These are phyloP conservation scores for Carapus acus DNA, from an alignment of 2,797 vertebrate species.

Conservation along the genomic window DNA sequence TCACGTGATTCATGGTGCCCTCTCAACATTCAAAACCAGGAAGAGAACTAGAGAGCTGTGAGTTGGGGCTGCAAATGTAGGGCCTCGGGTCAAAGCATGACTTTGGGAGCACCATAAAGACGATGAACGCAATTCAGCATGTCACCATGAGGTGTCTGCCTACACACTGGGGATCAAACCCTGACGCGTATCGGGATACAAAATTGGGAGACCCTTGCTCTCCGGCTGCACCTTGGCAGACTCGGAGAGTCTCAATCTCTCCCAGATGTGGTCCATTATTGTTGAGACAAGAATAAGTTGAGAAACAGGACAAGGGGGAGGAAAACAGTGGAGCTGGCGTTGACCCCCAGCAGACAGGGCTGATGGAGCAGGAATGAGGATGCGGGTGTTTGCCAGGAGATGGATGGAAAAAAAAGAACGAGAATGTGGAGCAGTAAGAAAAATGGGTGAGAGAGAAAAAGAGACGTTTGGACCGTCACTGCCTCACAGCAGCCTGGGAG, in stretches of 20 bases:
- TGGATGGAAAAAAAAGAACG: slow-evolving; percentile 19
- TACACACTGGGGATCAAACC: slow-evolving; percentile 5
- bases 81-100: slow-evolving; percentile 11
- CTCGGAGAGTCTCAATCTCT: slow-evolving; percentile 57
- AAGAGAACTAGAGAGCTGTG: slow-evolving; percentile 3
- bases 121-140: slow-evolving; percentile 1
- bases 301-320: slow-evolving; percentile 44
- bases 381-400: slow-evolving; percentile 50
- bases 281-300: slow-evolving; percentile 50
- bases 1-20: slow-evolving; percentile 23
- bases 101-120: slow-evolving; percentile 26
- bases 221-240: slow-evolving; percentile 26
- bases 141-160: slow-evolving; percentile 20
- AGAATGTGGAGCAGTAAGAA: slow-evolving; percentile 1
- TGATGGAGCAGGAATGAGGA: slow-evolving; percentile 69
- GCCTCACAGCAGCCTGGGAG: slow-evolving; percentile 29
- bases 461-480: slow-evolving; percentile 26
- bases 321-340: slow-evolving; percentile 14
- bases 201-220: slow-evolving; percentile 16
- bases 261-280: slow-evolving; percentile 73
- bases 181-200: slow-evolving; percentile 12
- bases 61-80: slow-evolving; percentile 18
- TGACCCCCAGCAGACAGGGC: slow-evolving; percentile 73
- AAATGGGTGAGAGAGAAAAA: slow-evolving; percentile 25
- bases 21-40: slow-evolving; percentile 22